Conservation (phyloP, 1,140 invertebrate genomes). For the Drosophila kurseongensis region DNA sequence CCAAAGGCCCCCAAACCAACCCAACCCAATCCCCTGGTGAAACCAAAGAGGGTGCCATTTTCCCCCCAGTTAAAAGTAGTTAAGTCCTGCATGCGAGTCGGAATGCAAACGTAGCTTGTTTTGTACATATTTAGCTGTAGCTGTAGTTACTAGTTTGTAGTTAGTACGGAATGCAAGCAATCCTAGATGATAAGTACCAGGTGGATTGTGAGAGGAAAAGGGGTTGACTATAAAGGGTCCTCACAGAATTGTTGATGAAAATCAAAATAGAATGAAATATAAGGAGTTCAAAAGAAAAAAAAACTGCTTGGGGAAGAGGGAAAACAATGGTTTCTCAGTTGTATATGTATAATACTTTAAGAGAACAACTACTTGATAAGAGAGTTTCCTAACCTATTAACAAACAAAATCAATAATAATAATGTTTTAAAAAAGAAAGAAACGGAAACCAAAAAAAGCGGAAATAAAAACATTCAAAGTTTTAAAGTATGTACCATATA, state of each 20-base stretch:
- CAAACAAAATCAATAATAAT: too few species aligned
- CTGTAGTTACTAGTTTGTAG: slow-evolving; percentile 43
- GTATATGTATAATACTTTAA: too few species aligned
- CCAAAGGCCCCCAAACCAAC: not conserved
- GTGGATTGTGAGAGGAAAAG: not conserved
- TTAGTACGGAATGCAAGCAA: slow-evolving; percentile 47
- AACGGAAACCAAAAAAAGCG: too few species aligned
- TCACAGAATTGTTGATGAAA: too few species aligned
- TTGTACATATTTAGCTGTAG: slow-evolving; percentile 43
- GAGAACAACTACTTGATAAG: too few species aligned
- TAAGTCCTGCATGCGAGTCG: slow-evolving; percentile 21
- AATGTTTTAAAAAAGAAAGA: too few species aligned
- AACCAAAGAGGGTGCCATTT: slow-evolving; percentile 47
- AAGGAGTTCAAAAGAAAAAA: not conserved
- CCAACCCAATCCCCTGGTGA: slow-evolving; percentile 1
- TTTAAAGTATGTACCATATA: too few species aligned
- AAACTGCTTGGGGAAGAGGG: not conserved
- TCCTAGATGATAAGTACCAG: slow-evolving; percentile 62
- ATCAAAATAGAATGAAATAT: not conserved
- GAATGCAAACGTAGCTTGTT: slow-evolving; percentile 39
- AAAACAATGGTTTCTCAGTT: too few species aligned
- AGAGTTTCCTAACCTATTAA: too few species aligned
- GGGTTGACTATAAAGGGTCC: not conserved
- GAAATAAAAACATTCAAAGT: too few species aligned
- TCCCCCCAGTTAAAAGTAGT: slow-evolving; percentile 29